Base-by-base conservation (phyloP, 2,888 invertebrate species). In the Agrotis exclamationis region DNA sequence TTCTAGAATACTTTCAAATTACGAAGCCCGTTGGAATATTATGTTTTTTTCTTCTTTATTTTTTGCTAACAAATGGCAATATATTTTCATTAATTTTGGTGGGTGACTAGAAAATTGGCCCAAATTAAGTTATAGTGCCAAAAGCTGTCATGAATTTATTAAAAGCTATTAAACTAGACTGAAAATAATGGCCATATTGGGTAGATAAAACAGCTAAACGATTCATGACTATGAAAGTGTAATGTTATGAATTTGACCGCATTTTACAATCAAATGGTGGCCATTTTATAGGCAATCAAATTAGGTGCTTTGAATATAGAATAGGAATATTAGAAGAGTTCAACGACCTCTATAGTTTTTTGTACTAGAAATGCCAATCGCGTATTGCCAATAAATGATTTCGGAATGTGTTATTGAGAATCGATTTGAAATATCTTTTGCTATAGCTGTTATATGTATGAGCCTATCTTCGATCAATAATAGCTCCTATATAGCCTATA, bases 271-370 rank as follows among this genome's bases (percentile, higher is more conserved):
- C 74, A 48, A 54, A 54, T 22, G 33, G 33, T 54, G 33, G 56
- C 68, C 54, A 66, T 76, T 76, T 79, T 74, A 79, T 74, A 54
- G 76, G 47, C 79, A 63, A 79, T 66, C 33, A 79, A 73, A 76
- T 73, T 79, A 79, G 64, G 56, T 80, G 77, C 24, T 75, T 74
- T 64, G 79, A 79, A 79, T 77, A 63, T 68, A 60, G 63, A 77
- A 68, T 80, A 22, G 20, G 44, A 63, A 64, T 68, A 63, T 64
- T 50, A 74, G 44, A 48, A 79, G 22, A 56, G 77, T 64, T 68
- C 80, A 80, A 57, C 22, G 53, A 56, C 50, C 62, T 18, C 45
- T 22, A 16, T 20, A 56, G 44, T 6, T 14, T 28, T 54, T 75
- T 57, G 13, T 39, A 70, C 45, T 74, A 44, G 20, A 53, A 64